Conservation (phyloP, 2,797 vertebrate genomes). For the Petrocephalus schoutedeni region DNA sequence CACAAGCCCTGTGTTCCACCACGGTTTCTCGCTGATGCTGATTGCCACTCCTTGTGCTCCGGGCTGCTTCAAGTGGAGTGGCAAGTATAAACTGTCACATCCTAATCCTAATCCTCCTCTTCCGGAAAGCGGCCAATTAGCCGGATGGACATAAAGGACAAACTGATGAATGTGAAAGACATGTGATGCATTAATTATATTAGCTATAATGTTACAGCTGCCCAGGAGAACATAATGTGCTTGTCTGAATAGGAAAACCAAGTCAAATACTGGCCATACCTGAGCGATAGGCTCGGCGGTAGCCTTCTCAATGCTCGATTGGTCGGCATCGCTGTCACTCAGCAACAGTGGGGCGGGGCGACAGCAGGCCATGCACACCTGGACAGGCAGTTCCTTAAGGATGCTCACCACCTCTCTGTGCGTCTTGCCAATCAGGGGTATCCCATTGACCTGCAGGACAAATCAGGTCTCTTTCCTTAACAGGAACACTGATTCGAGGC, state of each 20-base stretch:
- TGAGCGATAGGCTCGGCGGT: slow-evolving; percentile 55
- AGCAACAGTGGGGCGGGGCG: slow-evolving; percentile 62
- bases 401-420: slow-evolving; percentile 90
- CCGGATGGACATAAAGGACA: background rate
- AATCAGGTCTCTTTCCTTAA: background rate
- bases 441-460: slow-evolving; percentile 79
- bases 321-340: slow-evolving; percentile 52
- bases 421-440: slow-evolving; percentile 84
- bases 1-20: slow-evolving; percentile 41
- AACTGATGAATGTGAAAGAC: background rate
- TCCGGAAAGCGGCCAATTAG: slow-evolving; percentile 32
- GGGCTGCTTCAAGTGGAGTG: slow-evolving; percentile 40
- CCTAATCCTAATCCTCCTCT: slow-evolving; percentile 50
- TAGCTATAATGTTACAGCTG: background rate
- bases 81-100: slow-evolving; percentile 50
- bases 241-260: background rate
- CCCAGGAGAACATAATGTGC: background rate
- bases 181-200: background rate
- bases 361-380: slow-evolving; percentile 86
- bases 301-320: slow-evolving; percentile 52
- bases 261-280: slow-evolving; percentile 55
- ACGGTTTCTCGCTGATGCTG: background rate
- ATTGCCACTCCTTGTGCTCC: slow-evolving; percentile 26
- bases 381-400: slow-evolving; percentile 85
- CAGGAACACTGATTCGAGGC: background rate